Evolutionary conservation across 2,888 invertebrate species (phyloP).

Genomic region (Leucophora obtusa): DNA sequence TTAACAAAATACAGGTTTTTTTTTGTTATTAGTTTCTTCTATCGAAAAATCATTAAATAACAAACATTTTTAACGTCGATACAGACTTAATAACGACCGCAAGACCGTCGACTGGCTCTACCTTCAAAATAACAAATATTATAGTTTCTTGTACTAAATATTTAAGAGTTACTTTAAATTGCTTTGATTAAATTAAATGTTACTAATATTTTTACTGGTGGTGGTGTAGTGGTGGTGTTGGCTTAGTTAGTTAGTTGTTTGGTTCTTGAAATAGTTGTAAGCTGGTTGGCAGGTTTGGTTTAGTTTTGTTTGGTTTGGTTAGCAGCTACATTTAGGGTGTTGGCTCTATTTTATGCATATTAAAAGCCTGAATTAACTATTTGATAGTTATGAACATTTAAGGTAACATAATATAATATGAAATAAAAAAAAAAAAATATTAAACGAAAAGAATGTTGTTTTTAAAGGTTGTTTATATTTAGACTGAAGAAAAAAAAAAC

Average conservation of each 20-base stretch:
- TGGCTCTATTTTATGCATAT: conserved; percentile 51
- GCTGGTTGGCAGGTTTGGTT: conserved; percentile 1
- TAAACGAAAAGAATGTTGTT: conserved; percentile 51
- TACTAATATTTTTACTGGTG: conserved; percentile 28
- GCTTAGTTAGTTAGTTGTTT: neutral
- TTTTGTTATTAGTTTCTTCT: neutral
- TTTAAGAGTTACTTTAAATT: conserved; percentile 50
- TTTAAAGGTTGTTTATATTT: conserved; percentile 53
- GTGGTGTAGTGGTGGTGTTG: neutral
- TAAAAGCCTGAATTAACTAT: conserved; percentile 39
- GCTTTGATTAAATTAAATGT: conserved; percentile 54
- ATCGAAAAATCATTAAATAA: neutral
- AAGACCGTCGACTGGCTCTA: neutral
- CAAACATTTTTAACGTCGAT: neutral
- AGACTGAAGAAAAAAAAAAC: conserved; percentile 12
- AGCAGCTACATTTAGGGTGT: conserved; percentile 48
- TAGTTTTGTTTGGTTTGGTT: conserved; percentile 16
- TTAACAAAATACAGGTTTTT: neutral
- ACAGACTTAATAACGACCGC: neutral
- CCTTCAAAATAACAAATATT: neutral
- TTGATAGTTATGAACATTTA: conserved; percentile 34
- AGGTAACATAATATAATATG: neutral
- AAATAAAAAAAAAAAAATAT: neutral
- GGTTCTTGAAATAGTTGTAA: neutral
- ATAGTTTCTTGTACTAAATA: conserved; percentile 28